phyloP scores from a whole-genome alignment of 2,797 vertebrate species.

The Rhyacichthys aspro region DNA sequence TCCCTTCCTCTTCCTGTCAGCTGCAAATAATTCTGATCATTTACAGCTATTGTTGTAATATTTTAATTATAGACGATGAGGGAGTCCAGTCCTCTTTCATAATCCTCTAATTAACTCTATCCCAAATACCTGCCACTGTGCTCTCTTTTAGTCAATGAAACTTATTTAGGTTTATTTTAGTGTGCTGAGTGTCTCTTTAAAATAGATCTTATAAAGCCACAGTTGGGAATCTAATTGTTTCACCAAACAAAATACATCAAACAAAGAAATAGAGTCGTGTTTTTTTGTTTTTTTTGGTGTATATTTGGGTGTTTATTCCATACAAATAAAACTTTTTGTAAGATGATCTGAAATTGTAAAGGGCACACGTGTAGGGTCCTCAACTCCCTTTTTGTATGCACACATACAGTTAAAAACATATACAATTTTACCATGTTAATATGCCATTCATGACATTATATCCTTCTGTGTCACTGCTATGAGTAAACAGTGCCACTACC shows the following conservation, averaged over 20 bases:
- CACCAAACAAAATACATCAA: conserved; percentile 39
- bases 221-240: conserved; percentile 60
- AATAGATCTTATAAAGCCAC: conserved; percentile 54
- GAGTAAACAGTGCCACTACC: no score
- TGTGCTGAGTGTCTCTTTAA: conserved; percentile 60
- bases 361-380: no score
- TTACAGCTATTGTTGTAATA: conserved; percentile 64
- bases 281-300: no score
- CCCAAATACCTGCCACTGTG: conserved; percentile 63
- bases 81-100: conserved; percentile 67
- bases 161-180: conserved; percentile 61
- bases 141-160: conserved; percentile 76
- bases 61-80: conserved; percentile 74
- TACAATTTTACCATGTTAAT: no score
- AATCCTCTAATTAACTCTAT: conserved; percentile 69
- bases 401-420: no score
- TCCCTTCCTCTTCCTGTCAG: conserved; percentile 58
- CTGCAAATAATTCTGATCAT: conserved; percentile 78
- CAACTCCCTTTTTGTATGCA: no score
- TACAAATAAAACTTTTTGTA: conserved; percentile 60
- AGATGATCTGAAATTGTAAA: conserved; percentile 49
- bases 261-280: conserved; percentile 8
- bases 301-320: conserved; percentile 17
- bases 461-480: no score
- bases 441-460: no score